Evolutionary conservation across 2,113 vertebrate species (phyloP).

Genomic region (Clinocottus analis): DNA sequence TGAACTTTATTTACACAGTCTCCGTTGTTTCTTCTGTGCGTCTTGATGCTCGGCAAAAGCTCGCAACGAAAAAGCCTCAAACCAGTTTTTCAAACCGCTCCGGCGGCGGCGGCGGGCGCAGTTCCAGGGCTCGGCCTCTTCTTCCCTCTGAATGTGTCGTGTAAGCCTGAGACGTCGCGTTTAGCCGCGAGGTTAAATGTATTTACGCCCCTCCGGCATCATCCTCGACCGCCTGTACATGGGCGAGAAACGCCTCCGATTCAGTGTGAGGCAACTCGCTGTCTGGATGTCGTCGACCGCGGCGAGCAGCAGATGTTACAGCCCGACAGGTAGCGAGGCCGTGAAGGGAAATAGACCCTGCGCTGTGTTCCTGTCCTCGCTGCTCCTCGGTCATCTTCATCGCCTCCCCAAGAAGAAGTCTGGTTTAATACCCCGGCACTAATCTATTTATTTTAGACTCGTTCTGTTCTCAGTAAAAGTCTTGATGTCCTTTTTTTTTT

Average conservation of each 20-base stretch:
- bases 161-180: not conserved
- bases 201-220: not conserved
- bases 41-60: constrained; percentile 47
- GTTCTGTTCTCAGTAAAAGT: constrained; percentile 3
- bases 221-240: not conserved
- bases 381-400: constrained; percentile 11
- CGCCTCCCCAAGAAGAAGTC: not conserved
- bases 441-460: constrained; percentile 11
- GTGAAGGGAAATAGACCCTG: not conserved
- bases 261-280: not conserved
- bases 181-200: constrained; percentile 20
- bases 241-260: constrained; percentile 11
- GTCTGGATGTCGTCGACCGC: constrained; percentile 22
- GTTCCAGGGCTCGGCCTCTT: not conserved
- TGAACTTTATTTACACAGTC: constrained; percentile 18
- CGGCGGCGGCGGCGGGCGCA: too few relatives aligned
- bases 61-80: constrained; percentile 37
- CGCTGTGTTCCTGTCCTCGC: constrained; percentile 9
- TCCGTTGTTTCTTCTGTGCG: constrained; percentile 56
- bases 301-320: constrained; percentile 52
- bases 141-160: not conserved
- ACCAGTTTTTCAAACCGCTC: constrained; percentile 15
- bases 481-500: not conserved
- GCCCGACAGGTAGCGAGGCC: constrained; percentile 14
- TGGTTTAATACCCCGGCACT: not conserved